phyloP scores from a whole-genome alignment of 2,797 vertebrate species.

The Salarias fasciatus region DNA sequence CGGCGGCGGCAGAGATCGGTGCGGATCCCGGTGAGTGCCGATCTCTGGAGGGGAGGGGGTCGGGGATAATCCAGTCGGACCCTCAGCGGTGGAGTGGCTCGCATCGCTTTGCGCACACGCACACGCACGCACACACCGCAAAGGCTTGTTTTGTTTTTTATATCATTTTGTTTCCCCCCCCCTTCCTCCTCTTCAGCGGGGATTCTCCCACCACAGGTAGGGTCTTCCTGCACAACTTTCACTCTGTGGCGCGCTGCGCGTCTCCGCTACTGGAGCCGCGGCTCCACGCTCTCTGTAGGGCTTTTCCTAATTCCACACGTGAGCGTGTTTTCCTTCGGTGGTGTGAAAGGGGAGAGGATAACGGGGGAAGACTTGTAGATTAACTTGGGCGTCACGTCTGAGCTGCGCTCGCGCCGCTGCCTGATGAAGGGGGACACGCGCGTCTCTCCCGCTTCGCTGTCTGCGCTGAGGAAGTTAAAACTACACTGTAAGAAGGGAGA shows the following conservation, averaged over 20 bases:
- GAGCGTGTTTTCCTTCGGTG: background rate
- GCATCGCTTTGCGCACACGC: background rate
- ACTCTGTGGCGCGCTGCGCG: conserved; percentile 9
- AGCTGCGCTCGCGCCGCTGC: background rate
- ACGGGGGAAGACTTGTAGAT: background rate
- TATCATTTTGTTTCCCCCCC: background rate
- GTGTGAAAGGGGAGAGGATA: background rate
- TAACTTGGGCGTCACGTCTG: conserved; percentile 47
- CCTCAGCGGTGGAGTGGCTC: conserved; percentile 36
- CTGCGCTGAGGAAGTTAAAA: too few relatives aligned
- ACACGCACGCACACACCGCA: background rate
- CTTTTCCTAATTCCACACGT: background rate
- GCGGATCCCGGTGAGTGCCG: conserved; percentile 51
- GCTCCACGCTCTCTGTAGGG: background rate
- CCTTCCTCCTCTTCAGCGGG: background rate
- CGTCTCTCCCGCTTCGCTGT: background rate
- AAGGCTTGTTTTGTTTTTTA: background rate
- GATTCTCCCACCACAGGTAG: conserved; percentile 60
- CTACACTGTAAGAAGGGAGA: too few relatives aligned
- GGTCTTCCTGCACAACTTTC: conserved; percentile 56
- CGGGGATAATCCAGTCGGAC: conserved; percentile 40
- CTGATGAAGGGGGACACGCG: background rate
- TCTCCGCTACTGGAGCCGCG: background rate
- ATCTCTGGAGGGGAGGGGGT: conserved; percentile 49
- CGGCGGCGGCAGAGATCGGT: conserved; percentile 63